phyloP scores from a whole-genome alignment of 2,113 vertebrate genomes.

The Rhea americana region DNA sequence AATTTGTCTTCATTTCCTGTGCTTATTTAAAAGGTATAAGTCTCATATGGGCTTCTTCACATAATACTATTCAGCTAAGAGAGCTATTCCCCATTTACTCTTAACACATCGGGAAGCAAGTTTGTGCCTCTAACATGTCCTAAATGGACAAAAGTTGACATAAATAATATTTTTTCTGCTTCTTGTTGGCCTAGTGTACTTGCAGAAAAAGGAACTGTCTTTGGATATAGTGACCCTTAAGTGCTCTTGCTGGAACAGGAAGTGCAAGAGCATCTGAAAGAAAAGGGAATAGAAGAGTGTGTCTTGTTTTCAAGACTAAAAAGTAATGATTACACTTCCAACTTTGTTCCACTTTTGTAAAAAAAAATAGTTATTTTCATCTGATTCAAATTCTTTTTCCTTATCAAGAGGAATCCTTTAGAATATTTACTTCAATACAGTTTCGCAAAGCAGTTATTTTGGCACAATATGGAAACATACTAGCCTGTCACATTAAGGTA shows the following conservation, averaged over 20 bases:
- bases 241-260: background rate
- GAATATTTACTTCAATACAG: background rate
- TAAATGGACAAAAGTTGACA: fast-evolving
- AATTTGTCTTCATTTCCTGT: background rate
- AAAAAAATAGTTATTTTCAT: background rate
- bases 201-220: background rate
- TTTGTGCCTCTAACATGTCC: background rate
- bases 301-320: background rate
- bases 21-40: background rate
- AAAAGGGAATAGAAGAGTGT: background rate
- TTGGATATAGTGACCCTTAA: background rate
- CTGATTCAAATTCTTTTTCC: background rate
- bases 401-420: background rate
- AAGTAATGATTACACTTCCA: background rate
- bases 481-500: background rate
- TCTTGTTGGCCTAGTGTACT: background rate
- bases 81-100: background rate
- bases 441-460: background rate
- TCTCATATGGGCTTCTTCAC: background rate
- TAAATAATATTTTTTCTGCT: background rate
- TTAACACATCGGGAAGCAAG: background rate
- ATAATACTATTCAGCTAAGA: background rate
- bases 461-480: background rate
- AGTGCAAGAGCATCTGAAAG: background rate
- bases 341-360: background rate